Conservation (phyloP, 1,140 invertebrate species). For the Brachionus angularis region DNA sequence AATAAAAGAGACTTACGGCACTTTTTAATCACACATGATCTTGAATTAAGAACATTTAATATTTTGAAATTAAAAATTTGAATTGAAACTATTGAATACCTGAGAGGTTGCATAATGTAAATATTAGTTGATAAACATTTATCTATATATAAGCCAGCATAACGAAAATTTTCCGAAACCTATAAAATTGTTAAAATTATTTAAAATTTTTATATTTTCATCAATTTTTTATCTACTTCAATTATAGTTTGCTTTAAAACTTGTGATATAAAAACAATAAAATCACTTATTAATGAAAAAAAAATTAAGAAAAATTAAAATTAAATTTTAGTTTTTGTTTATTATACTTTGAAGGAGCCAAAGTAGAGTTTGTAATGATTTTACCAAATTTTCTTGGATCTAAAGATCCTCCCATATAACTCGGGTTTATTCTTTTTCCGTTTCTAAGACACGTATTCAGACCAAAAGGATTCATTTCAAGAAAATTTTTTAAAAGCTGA, state of each 20-base stretch:
- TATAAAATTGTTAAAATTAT: neutral
- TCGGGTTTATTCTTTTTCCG: constrained; percentile 16
- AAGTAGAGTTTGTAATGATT: constrained; percentile 7
- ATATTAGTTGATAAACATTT: constrained; percentile 37
- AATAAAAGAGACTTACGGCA: constrained; percentile 31
- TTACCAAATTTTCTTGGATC: constrained; percentile 29
- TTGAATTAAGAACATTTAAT: neutral
- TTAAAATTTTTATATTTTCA: neutral
- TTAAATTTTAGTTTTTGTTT: neutral
- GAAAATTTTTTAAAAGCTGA: constrained; percentile 14
- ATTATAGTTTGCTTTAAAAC: constrained; percentile 39
- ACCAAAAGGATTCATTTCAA: constrained; percentile 39
- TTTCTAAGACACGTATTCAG: constrained; percentile 5
- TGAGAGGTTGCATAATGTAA: constrained; percentile 23
- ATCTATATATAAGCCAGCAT: constrained; percentile 19
- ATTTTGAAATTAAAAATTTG: constrained; percentile 2
- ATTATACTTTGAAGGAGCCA: constrained; percentile 1
- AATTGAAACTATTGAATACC: neutral
- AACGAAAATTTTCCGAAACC: neutral
- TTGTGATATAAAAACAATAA: constrained; percentile 20
- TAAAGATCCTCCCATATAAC: constrained; percentile 7
- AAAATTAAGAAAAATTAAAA: neutral
- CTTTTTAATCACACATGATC: constrained; percentile 39
- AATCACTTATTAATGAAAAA: neutral
- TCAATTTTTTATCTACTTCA: neutral